These are phyloP conservation scores for Accipiter cooperii DNA, from an alignment of 2,113 vertebrate species.

Conservation along the genomic window DNA sequence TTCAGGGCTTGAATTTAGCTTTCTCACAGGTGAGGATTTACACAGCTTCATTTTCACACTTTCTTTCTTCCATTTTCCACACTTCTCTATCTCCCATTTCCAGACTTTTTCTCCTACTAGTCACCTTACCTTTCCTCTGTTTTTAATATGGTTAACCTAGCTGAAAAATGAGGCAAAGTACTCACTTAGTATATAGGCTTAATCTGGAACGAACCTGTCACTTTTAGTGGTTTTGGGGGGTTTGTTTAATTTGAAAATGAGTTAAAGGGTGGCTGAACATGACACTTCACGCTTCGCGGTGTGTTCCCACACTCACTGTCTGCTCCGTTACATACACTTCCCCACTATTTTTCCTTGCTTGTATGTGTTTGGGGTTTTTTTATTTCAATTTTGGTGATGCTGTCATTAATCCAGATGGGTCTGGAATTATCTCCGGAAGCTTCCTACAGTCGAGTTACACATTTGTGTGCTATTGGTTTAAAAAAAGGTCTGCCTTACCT, in stretches of 20 bases:
- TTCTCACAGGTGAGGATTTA: background rate
- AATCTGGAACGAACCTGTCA: background rate
- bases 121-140: background rate
- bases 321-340: background rate
- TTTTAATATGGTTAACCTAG: background rate
- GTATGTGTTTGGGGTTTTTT: background rate
- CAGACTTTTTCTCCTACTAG: background rate
- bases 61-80: background rate
- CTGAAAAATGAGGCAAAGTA: background rate
- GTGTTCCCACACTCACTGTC: background rate
- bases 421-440: background rate
- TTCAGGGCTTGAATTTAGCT: background rate
- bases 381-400: background rate
- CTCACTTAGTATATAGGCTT: background rate
- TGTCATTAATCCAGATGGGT: background rate
- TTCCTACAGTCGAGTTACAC: accelerated
- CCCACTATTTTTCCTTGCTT: background rate
- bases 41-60: background rate
- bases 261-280: background rate
- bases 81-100: background rate
- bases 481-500: background rate
- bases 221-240: background rate
- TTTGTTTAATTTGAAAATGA: background rate
- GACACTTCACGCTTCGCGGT: accelerated
- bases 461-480: background rate